Conservation (phyloP, 2,113 vertebrate species). For the Bufo gargarizans region DNA sequence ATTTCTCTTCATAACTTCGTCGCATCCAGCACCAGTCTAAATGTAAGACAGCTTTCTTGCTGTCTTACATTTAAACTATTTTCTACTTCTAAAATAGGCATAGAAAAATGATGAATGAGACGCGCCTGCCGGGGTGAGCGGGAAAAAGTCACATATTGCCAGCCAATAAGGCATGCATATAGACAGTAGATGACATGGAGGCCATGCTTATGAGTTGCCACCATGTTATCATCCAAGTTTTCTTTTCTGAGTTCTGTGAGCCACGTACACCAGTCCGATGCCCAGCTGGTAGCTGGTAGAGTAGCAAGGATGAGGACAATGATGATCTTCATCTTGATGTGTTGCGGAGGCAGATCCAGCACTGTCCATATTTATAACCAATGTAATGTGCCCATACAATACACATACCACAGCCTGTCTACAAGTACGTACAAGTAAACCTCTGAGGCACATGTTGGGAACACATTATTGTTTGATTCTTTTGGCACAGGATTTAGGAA, state of each 20-base stretch:
- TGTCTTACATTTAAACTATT: too few species aligned
- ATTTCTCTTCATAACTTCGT: too few species aligned
- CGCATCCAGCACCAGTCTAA: too few species aligned
- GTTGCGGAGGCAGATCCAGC: neutral
- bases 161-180: neutral
- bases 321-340: neutral
- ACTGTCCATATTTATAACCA: neutral
- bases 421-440: neutral
- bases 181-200: neutral
- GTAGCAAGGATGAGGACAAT: neutral
- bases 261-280: neutral
- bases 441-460: neutral
- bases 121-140: too few species aligned
- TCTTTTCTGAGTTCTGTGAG: neutral
- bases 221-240: neutral
- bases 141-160: too few species aligned
- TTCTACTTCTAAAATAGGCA: too few species aligned
- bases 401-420: neutral
- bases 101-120: too few species aligned
- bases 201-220: neutral
- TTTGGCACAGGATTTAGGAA: neutral
- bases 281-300: neutral
- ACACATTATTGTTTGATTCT: neutral
- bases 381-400: neutral
- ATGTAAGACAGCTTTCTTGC: too few species aligned